A percentile compares a stretch with the other conserved stretches of the same genome.
These are phyloP conservation scores for Pelagia noctiluca DNA, from an alignment of 30 jellyfish, hydroid and myxozoan species.

Conservation along the genomic window DNA sequence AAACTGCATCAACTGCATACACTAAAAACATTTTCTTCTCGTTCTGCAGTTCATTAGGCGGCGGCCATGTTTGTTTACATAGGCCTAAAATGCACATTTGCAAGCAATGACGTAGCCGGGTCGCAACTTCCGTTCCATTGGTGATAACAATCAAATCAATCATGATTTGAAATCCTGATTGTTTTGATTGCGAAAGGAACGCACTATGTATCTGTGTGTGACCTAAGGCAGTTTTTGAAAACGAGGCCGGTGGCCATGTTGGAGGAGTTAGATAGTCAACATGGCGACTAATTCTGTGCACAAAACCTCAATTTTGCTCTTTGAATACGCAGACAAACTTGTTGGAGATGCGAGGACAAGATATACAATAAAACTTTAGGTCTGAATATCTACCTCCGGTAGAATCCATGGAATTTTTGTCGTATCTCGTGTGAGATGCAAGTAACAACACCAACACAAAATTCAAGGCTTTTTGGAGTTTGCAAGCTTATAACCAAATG, in stretches of 20 bases:
- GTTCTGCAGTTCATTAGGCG: too few species aligned
- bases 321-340: constrained; percentile 19
- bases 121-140: too few species aligned
- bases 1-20: too few species aligned
- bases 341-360: constrained; percentile 25
- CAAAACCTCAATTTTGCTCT: constrained; percentile 28
- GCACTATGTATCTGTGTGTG: neutral
- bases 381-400: constrained; percentile 67
- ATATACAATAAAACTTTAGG: constrained; percentile 18
- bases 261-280: constrained; percentile 37
- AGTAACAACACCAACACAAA: neutral
- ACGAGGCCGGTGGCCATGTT: constrained; percentile 19
- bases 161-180: too few species aligned
- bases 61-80: too few species aligned
- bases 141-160: too few species aligned
- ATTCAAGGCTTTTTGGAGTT: neutral
- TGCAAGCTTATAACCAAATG: neutral
- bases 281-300: constrained; percentile 30
- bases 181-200: too few species aligned
- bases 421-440: constrained; percentile 37
- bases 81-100: too few species aligned
- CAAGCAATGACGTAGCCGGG: too few species aligned
- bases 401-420: constrained; percentile 44
- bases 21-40: too few species aligned
- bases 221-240: neutral